Base-by-base conservation (phyloP, 2,113 vertebrate species). In the Aramus guarauna region DNA sequence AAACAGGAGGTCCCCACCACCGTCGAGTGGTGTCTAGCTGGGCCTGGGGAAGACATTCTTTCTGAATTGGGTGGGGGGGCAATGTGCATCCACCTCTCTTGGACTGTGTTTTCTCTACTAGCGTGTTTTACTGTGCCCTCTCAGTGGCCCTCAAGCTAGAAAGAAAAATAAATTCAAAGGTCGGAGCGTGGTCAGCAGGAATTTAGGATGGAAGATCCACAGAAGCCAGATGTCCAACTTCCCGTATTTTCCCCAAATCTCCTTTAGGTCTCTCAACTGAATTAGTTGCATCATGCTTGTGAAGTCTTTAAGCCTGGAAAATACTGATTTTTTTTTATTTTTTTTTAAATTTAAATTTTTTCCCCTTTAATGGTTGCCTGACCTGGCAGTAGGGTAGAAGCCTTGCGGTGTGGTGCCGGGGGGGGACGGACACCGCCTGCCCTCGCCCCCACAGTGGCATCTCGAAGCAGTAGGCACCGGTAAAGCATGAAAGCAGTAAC, bases 401-500 rank as follows among this genome's bases (percentile, higher is more conserved):
- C 12, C 23, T 73, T 12, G 29, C 36, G 22, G 41, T 3, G 12
- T 12, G 52, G n/a, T 56, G 41, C 11, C 4, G 0, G 15, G 30
- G 60, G 32, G n/a, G 13, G 41, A 41, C 50, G 24, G 21, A 26
- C 12, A 26, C 26, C 3, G 0, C 34, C 24, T 17, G 5, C n/a
- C 63, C 34, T 45, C 1, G 63, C 43, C 15, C 29, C 1, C 2
- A 3, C 29, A 1, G 34, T 5, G 18, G 26, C n/a, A 12, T 19
- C 64, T 39, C 16, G 4, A 50, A 50, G 72, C 34, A 22, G 30
- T 27, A 27, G 48, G 15, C 29, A 52, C 27, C 56, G 43, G 62
- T 59, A 36, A 71, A 68, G 59, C 59, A 5, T 47, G 17, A 79
- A 43, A 68, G 16, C 53, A 4, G 34, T 64, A 24, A 56, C 18